Evolutionary conservation across 2,113 vertebrate species (phyloP), one percentile per base, ranked within the genome.

Genomic region (Protobothrops flavoviridis): DNA sequence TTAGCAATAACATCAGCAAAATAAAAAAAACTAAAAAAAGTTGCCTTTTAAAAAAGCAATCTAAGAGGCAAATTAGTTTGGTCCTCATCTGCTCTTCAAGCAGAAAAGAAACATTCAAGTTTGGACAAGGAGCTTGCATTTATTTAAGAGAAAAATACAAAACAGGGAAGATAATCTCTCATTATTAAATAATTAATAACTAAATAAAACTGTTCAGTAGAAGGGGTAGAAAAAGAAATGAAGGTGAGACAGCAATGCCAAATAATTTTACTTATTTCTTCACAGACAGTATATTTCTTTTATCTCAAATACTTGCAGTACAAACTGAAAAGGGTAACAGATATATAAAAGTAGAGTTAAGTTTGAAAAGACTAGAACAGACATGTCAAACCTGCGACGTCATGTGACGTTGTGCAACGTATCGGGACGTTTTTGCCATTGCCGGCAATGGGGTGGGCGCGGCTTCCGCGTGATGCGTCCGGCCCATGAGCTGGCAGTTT

Each of bases 331-430:
- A 55, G 92, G 92, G 45, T 24, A 93, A 93, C 93, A 45, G 64
- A 69, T 3, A 92, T 91, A 91, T 91, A 81, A 96, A 91, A n/a
- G 10, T 2, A 95, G 57, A 92, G 94, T 9, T 89, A 56, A 94
- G 89, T 5, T 3, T 92, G 52, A 53, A 48, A 69, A 20, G 90
- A 59, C 93, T 89, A 94, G 50, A 55, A 92, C 45, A 45, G 45
- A 45, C 45, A 45, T 45, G 45, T 45, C 45, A 45, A 45, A 45
- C 45, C 4, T 45, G 45, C 45, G 45, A 45, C 4, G 45, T 45
- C 45, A 45, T 4, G 45, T 45, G 45, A 45, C 45, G 4, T 45
- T 45, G 45, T 45, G 45, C 45, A 45, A 45, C 4, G 5, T 45
- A 45, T 45, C 45, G 5, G 45, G 45, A 45, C 45, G 45, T 4